phyloP scores from a whole-genome alignment of 2,888 invertebrate genomes.

The Ennomos fuscantarius region DNA sequence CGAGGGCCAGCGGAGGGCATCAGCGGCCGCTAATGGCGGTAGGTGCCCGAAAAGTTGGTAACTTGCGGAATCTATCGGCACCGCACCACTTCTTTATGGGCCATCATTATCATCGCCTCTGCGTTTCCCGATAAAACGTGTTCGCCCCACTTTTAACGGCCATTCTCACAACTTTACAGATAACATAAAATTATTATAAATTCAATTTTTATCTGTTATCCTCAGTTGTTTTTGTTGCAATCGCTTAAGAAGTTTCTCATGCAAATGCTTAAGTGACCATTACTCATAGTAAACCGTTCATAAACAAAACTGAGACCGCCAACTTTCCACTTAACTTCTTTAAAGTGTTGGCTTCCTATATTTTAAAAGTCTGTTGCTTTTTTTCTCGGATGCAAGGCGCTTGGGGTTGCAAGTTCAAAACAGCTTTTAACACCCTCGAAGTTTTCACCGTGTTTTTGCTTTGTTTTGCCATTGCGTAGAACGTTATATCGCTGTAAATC shows the following conservation, averaged over 20 bases:
- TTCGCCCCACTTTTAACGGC: slow-evolving; percentile 74
- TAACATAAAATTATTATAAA: slow-evolving; percentile 70
- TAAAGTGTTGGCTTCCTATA: slow-evolving; percentile 81
- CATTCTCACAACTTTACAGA: slow-evolving; percentile 69
- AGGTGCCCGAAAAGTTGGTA: slow-evolving; percentile 76
- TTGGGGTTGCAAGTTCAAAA: slow-evolving; percentile 77
- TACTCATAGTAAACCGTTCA: slow-evolving; percentile 65
- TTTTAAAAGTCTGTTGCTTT: slow-evolving; percentile 72
- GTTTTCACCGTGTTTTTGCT: slow-evolving; percentile 32
- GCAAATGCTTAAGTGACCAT: slow-evolving; percentile 58
- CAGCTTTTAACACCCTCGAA: slow-evolving; percentile 75
- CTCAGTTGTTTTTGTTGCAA: slow-evolving; percentile 17
- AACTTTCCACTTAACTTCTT: slow-evolving; percentile 82
- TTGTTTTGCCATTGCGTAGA: slow-evolving; percentile 19
- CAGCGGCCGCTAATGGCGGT: slow-evolving; percentile 75
- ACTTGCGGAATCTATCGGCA: slow-evolving; percentile 80
- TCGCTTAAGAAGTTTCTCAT: slow-evolving; percentile 15
- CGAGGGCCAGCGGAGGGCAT: slow-evolving; percentile 62
- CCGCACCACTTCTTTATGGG: slow-evolving; percentile 77
- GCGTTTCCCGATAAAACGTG: slow-evolving; percentile 82
- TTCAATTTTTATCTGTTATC: slow-evolving; percentile 58
- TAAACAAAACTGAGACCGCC: slow-evolving; percentile 73
- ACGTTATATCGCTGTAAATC: neutral
- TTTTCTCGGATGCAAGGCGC: slow-evolving; percentile 68
- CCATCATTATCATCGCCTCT: slow-evolving; percentile 79